These are phyloP conservation scores for Drosophila barbarae DNA, from an alignment of 2,888 invertebrate species.

Conservation along the genomic window DNA sequence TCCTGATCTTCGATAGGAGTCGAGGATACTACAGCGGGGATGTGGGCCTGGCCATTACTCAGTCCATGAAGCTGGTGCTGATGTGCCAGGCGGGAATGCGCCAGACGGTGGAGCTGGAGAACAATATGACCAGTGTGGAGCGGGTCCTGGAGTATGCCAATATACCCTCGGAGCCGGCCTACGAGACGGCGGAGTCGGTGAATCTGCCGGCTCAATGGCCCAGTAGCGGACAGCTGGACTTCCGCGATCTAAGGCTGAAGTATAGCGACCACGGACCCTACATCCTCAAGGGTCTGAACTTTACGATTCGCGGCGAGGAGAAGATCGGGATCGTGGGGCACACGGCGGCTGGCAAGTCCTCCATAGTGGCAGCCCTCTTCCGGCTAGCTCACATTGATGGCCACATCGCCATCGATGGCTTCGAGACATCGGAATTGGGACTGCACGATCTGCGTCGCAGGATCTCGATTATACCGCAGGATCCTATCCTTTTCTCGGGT, in stretches of 20 bases:
- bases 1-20: slow-evolving; percentile 83
- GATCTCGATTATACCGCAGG: slow-evolving; percentile 96
- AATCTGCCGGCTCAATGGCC: slow-evolving; percentile 85
- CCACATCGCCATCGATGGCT: slow-evolving; percentile 87
- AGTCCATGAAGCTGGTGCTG: slow-evolving; percentile 85
- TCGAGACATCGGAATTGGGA: slow-evolving; percentile 85
- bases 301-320: slow-evolving; percentile 81
- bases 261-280: slow-evolving; percentile 85
- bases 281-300: slow-evolving; percentile 87
- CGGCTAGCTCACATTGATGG: slow-evolving; percentile 89
- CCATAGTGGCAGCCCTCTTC: slow-evolving; percentile 90
- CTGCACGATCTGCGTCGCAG: slow-evolving; percentile 88
- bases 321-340: slow-evolving; percentile 92
- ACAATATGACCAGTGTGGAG: slow-evolving; percentile 91
- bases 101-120: slow-evolving; percentile 91
- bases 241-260: slow-evolving; percentile 84
- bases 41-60: slow-evolving; percentile 87
- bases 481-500: slow-evolving; percentile 92
- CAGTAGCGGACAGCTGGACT: slow-evolving; percentile 83
- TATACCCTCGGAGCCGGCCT: slow-evolving; percentile 83
- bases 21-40: slow-evolving; percentile 81
- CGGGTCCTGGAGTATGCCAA: slow-evolving; percentile 89
- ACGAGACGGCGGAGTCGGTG: slow-evolving; percentile 79
- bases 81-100: slow-evolving; percentile 91
- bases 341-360: slow-evolving; percentile 93